Evolutionary conservation across 2,888 invertebrate species (phyloP).

Genomic region (Parapristionchus giblindavisi): DNA sequence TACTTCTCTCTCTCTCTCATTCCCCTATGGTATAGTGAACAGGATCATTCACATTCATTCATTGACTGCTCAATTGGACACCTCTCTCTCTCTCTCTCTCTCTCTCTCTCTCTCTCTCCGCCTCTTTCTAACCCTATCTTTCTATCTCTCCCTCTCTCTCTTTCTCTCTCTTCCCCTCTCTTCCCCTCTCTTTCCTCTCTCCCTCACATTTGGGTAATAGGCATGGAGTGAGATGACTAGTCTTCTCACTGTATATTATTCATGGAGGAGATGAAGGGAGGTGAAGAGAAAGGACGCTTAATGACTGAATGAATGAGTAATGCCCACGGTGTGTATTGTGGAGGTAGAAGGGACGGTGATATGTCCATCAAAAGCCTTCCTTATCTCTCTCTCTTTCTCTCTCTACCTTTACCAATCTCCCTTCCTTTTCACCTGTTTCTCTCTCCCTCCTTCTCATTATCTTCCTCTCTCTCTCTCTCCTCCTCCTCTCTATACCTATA

Average conservation of each 20-base stretch:
- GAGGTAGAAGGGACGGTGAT: too few species aligned
- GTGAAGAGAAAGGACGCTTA: neutral
- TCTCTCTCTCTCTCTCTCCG: slow-evolving; percentile 31
- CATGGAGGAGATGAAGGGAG: too few species aligned
- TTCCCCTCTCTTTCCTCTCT: slow-evolving; percentile 2
- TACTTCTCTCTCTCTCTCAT: too few species aligned
- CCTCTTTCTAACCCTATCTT: slow-evolving; percentile 8
- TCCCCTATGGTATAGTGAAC: too few species aligned
- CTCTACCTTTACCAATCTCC: neutral
- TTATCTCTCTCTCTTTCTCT: neutral
- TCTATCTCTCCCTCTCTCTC: slow-evolving; percentile 14
- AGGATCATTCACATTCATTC: too few species aligned
- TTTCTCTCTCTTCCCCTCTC: slow-evolving; percentile 1
- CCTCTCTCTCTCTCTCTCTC: neutral
- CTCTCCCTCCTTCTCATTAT: neutral
- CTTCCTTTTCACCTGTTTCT: neutral
- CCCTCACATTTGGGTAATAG: slow-evolving; percentile 17
- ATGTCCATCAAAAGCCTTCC: too few species aligned
- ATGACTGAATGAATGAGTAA: too few species aligned
- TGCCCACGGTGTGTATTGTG: too few species aligned
- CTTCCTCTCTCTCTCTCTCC: neutral
- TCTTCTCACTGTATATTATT: slow-evolving; percentile 12
- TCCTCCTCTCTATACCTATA: neutral
- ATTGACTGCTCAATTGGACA: too few species aligned
- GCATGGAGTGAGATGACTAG: slow-evolving; percentile 11